Base-by-base conservation (phyloP, 2,888 invertebrate genomes). In the Acleris emargana region DNA sequence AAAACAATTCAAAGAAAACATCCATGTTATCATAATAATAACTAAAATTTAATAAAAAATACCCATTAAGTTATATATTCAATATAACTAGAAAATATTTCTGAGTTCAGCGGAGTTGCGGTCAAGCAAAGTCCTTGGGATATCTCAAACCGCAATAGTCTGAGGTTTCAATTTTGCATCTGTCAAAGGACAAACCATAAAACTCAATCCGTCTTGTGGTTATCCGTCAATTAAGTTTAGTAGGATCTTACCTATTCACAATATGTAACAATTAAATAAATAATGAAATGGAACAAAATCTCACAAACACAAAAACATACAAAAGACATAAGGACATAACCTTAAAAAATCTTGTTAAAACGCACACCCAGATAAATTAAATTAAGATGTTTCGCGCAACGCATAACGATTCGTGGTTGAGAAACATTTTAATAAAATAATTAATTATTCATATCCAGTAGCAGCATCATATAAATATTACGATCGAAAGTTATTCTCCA, bases 401-500 rank as follows among this genome's bases (percentile, higher is more conserved):
- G 6, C 47, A 47, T 28, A 17, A 17, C 45, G 6, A 45, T 17
- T 16, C 45, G 45, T 17, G 17, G 17, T 45, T 45, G 45, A 0
- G n/a, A 45, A 45, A 45, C 7, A 32, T 43, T 43, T 5, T 16
- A 5, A 18, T 49, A 5, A 49, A 6, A 0, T 20, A n/a, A 18
- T 18, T 17, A 49, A 49, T 20, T 13, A 49, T 49, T 49, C 17
- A 49, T 17, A 57, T 57, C 43, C 45, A 45, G 57, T 57, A 57
- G 57, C 57, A 45, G 25, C 43, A 57, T 50, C 49, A 59, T 54
- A 50, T 28, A 64, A 59, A 54, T 20, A 54, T 64, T 43, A 47
- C 18, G 20, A 54, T 49, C 58, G 42, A 42, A 42, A 18, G 32
- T 50, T 54, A 20, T 7, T 32, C 17, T 32, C 28, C 6, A 43